Conservation (phyloP, 2,888 invertebrate genomes). For the Lutraria lutraria region DNA sequence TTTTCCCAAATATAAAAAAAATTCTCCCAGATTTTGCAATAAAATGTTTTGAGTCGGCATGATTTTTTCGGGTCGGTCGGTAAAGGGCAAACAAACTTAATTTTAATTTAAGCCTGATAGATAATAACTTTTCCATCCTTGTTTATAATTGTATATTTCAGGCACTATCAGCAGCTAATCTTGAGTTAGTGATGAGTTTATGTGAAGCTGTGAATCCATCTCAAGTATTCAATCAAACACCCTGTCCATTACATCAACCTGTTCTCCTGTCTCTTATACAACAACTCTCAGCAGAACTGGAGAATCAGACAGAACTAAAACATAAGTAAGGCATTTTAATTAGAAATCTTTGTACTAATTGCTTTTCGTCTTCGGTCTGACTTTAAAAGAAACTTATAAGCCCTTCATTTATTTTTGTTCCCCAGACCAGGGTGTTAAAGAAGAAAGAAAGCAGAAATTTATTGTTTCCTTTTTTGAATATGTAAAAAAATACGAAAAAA, state of each 20-base stretch:
- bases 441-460: too few relatives aligned
- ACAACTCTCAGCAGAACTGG: conserved; percentile 96
- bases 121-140: neutral
- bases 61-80: too few relatives aligned
- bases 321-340: conserved; percentile 89
- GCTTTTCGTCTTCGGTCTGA: neutral
- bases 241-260: conserved; percentile 93
- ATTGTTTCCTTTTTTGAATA: too few relatives aligned
- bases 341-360: neutral
- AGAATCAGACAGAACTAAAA: conserved; percentile 93
- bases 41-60: too few relatives aligned
- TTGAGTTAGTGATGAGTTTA: conserved; percentile 94
- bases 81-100: too few relatives aligned
- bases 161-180: conserved; percentile 95
- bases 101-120: too few relatives aligned
- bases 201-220: conserved; percentile 94
- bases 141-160: conserved; percentile 82
- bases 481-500: too few relatives aligned
- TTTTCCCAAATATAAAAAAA: too few relatives aligned
- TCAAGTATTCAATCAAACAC: conserved; percentile 90
- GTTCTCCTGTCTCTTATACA: conserved; percentile 97
- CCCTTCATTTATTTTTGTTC: too few relatives aligned
- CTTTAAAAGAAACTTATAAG: too few relatives aligned
- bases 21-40: too few relatives aligned
- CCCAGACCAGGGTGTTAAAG: too few relatives aligned